Evolutionary conservation across 2,797 vertebrate species (phyloP).

Genomic region (Coregonus sp.): DNA sequence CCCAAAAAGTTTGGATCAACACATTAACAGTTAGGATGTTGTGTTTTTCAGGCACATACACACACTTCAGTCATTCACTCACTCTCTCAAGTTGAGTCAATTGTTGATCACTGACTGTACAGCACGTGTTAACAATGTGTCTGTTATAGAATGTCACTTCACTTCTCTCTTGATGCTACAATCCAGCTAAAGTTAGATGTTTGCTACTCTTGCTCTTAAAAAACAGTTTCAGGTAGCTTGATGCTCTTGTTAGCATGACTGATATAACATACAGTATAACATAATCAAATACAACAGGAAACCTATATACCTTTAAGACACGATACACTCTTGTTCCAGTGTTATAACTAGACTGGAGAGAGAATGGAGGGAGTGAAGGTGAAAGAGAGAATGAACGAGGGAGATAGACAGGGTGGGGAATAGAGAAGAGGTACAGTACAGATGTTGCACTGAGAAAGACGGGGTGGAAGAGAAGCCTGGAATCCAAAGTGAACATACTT

Average conservation of each 20-base stretch:
- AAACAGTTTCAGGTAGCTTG: slow-evolving; percentile 42
- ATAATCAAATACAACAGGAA: slow-evolving; percentile 36
- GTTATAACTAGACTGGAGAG: neutral
- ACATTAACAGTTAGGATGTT: slow-evolving; percentile 66
- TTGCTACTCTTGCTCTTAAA: slow-evolving; percentile 37
- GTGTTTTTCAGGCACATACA: slow-evolving; percentile 55
- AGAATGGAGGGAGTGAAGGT: neutral
- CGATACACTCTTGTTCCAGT: slow-evolving; percentile 40
- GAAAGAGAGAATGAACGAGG: neutral
- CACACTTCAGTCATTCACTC: slow-evolving; percentile 27
- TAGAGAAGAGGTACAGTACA: neutral
- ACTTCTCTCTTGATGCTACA: slow-evolving; percentile 42
- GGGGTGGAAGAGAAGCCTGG: neutral
- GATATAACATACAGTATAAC: slow-evolving; percentile 38
- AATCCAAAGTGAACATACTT: no score
- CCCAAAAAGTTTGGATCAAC: slow-evolving; percentile 47
- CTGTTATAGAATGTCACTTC: slow-evolving; percentile 24
- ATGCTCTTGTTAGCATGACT: slow-evolving; percentile 35
- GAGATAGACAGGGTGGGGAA: neutral
- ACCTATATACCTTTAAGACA: slow-evolving; percentile 64
- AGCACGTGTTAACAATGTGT: neutral
- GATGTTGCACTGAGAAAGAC: neutral
- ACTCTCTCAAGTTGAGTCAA: neutral
- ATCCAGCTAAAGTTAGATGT: slow-evolving; percentile 35
- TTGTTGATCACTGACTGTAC: neutral